phyloP scores from a whole-genome alignment of 2,113 vertebrate species.

The Scalopus aquaticus region DNA sequence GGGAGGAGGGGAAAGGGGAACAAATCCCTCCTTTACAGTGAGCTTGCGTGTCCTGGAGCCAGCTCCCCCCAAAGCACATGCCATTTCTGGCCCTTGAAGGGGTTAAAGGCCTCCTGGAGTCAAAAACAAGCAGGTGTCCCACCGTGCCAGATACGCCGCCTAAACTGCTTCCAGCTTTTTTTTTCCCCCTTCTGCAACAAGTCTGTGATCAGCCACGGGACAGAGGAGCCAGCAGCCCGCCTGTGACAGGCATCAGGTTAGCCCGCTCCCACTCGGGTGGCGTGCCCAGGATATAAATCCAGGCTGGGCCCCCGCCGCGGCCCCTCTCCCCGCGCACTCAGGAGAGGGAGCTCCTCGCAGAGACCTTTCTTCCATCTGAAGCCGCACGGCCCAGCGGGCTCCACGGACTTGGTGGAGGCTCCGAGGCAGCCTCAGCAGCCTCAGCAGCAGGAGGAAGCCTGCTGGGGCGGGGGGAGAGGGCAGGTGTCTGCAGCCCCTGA shows the following conservation, averaged over 20 bases:
- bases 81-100: slow-evolving; percentile 89
- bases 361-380: slow-evolving; percentile 83
- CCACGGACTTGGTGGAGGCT: slow-evolving; percentile 51
- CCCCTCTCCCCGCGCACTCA: slow-evolving; percentile 83
- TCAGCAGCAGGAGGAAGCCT: slow-evolving; percentile 58
- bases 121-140: slow-evolving; percentile 95
- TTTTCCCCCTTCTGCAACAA: slow-evolving; percentile 85
- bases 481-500: slow-evolving; percentile 71
- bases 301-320: slow-evolving; percentile 81
- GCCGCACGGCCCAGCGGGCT: slow-evolving; percentile 76
- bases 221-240: slow-evolving; percentile 87
- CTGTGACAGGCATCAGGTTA: slow-evolving; percentile 88
- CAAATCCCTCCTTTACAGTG: slow-evolving; percentile 59
- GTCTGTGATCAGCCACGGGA: slow-evolving; percentile 90
- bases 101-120: slow-evolving; percentile 93
- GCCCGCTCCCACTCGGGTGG: slow-evolving; percentile 87
- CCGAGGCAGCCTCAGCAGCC: not conserved
- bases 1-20: slow-evolving; percentile 62
- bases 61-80: slow-evolving; percentile 82
- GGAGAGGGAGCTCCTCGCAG: slow-evolving; percentile 78
- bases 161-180: slow-evolving; percentile 91
- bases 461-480: slow-evolving; percentile 60
- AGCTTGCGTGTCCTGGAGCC: slow-evolving; percentile 78
- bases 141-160: slow-evolving; percentile 91
- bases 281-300: slow-evolving; percentile 89